Evolutionary conservation across 2,113 vertebrate genomes (phyloP).

Genomic region (Polypterus bichir): DNA sequence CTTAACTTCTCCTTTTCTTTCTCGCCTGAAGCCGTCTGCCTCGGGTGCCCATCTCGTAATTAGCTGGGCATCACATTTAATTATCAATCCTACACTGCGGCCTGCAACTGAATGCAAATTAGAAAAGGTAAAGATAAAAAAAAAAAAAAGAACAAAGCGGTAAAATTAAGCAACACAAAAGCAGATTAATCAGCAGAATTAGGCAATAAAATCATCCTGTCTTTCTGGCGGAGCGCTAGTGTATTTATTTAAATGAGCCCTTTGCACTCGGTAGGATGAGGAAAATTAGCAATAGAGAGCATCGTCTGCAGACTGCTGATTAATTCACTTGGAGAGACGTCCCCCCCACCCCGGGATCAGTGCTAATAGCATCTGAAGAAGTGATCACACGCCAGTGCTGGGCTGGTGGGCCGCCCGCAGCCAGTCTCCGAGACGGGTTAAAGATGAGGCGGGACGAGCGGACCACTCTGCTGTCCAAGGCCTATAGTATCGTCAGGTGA

Average conservation of each 20-base stretch:
- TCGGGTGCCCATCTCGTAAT: background rate
- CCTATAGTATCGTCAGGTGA: no score
- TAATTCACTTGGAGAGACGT: constrained; percentile 6
- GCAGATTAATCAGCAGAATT: constrained; percentile 1
- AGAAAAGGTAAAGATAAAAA: background rate
- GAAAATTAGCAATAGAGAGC: background rate
- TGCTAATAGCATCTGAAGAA: constrained; percentile 10
- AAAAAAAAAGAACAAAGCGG: background rate
- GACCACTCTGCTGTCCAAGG: no score
- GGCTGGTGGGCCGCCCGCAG: no score
- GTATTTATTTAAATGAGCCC: constrained; percentile 1
- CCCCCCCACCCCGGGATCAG: constrained; percentile 1
- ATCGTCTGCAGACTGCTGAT: constrained; percentile 5
- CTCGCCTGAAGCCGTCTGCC: no score
- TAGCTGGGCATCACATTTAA: background rate
- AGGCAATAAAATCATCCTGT: constrained; percentile 8
- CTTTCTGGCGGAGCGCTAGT: background rate
- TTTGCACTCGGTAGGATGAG: background rate
- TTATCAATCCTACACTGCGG: background rate
- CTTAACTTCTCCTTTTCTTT: no score
- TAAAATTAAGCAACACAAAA: background rate
- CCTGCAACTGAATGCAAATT: no score
- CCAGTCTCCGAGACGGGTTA: no score
- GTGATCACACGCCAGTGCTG: background rate
- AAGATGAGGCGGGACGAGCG: no score